Evolutionary conservation across 2,888 invertebrate genomes (phyloP), one percentile per base, ranked within the genome.

Genomic region (Gnatocerus cornutus): DNA sequence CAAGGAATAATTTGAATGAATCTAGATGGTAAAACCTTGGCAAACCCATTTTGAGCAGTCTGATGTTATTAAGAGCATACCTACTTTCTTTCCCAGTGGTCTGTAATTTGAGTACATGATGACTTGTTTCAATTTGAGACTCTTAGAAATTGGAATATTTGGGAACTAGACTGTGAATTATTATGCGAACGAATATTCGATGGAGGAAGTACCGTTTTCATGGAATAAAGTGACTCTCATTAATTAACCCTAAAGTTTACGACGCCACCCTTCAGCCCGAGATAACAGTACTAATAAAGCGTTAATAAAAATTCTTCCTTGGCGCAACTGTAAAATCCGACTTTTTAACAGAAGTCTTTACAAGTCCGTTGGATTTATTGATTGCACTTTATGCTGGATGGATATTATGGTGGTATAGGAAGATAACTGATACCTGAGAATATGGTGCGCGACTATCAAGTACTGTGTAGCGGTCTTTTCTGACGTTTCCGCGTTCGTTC

Each of bases 401-500:
- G 65, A 39, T 52, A 67, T 52, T 68, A 53, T 50, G 55, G 61
- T 61, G 61, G 56, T 62, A 68, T 53, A 68, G 64, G 63, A 64
- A 71, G 67, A 71, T 68, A 71, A 71, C 71, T 68, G 68, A 71
- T 71, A 68, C 55, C 63, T 64, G 64, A 64, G 71, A 55, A 58
- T 71, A 68, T 58, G 61, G 67, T 71, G 67, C 59, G 59, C 68
- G 64, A 71, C 68, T 71, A 71, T 71, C 71, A 67, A 64, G 68
- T 67, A 68, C 67, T 56, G 64, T 56, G 67, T 76, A 74, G 76
- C 76, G 74, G 76, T 74, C 74, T 68, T 21, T 70, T 53, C 69
- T 70, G 74, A 73, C 72, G 64, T 74, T 76, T 76, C 75, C 75
- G 75, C 76, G 71, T 76, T 76, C 71, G 73, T 75, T 73, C 69